A percentile compares a stretch with the other conserved stretches of the same genome.
Conservation (phyloP, 2,888 invertebrate genomes). For the Xanthia togata region DNA sequence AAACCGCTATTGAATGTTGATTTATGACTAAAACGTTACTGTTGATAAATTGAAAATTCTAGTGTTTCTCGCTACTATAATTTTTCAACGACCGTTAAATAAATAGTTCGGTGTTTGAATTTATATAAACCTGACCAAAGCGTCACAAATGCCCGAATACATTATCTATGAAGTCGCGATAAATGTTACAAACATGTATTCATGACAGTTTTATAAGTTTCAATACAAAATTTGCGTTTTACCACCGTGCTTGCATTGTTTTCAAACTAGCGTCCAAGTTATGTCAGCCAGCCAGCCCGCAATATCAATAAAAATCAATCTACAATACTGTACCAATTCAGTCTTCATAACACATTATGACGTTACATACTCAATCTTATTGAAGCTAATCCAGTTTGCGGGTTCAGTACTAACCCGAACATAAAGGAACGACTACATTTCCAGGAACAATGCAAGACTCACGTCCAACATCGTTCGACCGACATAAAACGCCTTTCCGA, state of each 20-base stretch:
- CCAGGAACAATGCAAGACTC: constrained; percentile 66
- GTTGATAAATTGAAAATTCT: constrained; percentile 57
- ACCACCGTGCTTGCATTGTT: not conserved
- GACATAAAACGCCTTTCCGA: constrained; percentile 50
- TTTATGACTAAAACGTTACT: constrained; percentile 45
- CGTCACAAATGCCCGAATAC: not conserved
- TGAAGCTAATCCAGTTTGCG: constrained; percentile 30
- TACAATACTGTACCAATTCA: not conserved
- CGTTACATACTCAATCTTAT: constrained; percentile 26
- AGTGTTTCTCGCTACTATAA: constrained; percentile 37
- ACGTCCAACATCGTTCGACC: constrained; percentile 37
- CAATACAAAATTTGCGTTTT: not conserved
- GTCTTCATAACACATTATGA: not conserved
- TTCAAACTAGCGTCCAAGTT: not conserved
- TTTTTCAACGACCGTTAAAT: constrained; percentile 30
- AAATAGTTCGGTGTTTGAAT: constrained; percentile 16
- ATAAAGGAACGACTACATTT: constrained; percentile 67
- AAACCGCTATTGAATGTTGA: constrained; percentile 58
- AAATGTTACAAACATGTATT: no score
- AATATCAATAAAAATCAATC: not conserved
- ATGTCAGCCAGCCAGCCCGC: no score
- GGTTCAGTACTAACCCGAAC: constrained; percentile 29
- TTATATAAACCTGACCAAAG: not conserved
- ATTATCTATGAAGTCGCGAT: not conserved
- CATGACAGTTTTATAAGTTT: not conserved